Base-by-base conservation (phyloP, 1,140 invertebrate species). In the Sipha flava region DNA sequence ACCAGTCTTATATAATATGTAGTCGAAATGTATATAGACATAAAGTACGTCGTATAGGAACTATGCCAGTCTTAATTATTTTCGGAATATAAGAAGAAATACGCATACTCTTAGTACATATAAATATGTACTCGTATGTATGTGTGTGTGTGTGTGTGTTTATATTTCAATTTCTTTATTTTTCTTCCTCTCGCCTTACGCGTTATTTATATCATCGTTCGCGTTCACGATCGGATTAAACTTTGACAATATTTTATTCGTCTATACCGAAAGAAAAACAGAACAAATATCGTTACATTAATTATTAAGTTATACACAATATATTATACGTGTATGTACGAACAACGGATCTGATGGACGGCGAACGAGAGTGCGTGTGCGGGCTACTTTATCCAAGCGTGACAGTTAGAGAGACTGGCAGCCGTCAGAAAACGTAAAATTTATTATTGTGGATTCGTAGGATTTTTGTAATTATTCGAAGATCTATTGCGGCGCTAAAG, bases 181-280 rank as follows among this genome's bases (percentile, higher is more conserved):
- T 26, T 1, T n/a, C 18, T 52, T 23, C 18, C 6, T 52, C 49
- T 23, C 49, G 21, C 23, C 23, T 2, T 2, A 10, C n/a, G 29
- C 21, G 14, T 68, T 68, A 68, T 43, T 68, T 68, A 45, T 45
- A 68, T 18, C 40, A 40, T 4, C 37, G 10, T 10, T 4, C 40
- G 6, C 14, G 6, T 45, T 18, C n/a, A 16, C 16, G 40, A 23
- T 18, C 23, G 66, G 66, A 70, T 70, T 70, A 70, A n/a, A 45
- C 66, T 70, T 43, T 10, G 66, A 70, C 40, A 47, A 70, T n/a
- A n/a, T n/a, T 70, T 70, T 70, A 70, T 70, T 70, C 37, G 23
- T 23, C 23, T 70, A 23, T 16, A 1, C n/a, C 21, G 23, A 1
- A 70, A 70, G 23, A 70, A 70, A 70, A 70, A 70, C 66, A 70